Evolutionary conservation across 2,113 vertebrate genomes (phyloP).

Genomic region (Macrotis lagotis): DNA sequence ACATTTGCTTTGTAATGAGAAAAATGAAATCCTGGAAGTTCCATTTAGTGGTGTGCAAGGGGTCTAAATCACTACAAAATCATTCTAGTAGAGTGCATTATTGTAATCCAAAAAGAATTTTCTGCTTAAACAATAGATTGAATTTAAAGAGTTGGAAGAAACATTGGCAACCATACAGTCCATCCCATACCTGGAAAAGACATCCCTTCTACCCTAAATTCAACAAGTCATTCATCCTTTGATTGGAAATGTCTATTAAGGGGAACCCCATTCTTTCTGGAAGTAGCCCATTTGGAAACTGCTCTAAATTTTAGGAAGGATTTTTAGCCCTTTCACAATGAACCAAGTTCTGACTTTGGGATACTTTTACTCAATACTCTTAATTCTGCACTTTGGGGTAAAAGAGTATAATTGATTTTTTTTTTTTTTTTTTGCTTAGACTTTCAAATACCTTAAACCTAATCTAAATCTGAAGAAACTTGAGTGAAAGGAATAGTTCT

Average conservation of each 20-base stretch:
- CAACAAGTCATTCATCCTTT: background rate
- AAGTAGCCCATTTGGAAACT: background rate
- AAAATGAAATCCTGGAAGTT: slow-evolving; percentile 51
- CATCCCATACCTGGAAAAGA: background rate
- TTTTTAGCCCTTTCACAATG: background rate
- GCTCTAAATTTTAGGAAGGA: background rate
- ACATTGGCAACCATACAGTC: background rate
- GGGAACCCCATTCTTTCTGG: background rate
- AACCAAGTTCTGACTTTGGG: background rate
- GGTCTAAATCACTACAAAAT: slow-evolving; percentile 15
- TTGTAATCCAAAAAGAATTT: slow-evolving; percentile 38
- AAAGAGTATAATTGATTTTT: background rate
- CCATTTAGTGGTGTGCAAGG: slow-evolving; percentile 33
- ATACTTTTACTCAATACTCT: background rate
- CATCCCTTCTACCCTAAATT: background rate
- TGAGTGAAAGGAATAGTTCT: background rate
- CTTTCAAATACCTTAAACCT: background rate
- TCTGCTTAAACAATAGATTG: slow-evolving; percentile 47
- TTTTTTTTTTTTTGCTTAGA: background rate
- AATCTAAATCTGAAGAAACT: background rate
- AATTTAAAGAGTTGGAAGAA: background rate
- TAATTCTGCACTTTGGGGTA: background rate
- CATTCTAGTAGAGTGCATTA: slow-evolving; percentile 27
- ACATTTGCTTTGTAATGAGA: slow-evolving; percentile 43
- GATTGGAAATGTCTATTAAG: background rate